Base-by-base conservation (phyloP, 2,888 invertebrate genomes). In the Ophion ellenae region DNA sequence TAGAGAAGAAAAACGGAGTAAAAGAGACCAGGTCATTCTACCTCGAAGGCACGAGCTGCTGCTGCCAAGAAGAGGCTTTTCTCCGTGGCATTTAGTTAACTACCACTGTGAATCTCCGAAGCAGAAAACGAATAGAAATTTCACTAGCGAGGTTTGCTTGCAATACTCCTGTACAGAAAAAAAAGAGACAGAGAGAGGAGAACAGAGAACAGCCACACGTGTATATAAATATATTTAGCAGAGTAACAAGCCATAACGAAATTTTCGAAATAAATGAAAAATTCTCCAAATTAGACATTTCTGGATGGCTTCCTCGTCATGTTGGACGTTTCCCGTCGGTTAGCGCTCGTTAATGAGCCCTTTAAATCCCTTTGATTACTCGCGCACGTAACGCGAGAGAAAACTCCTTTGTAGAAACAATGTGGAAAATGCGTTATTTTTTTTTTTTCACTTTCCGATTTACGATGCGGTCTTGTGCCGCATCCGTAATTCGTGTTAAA, bases 71-170 rank as follows among this genome's bases (percentile, higher is more conserved):
- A 84, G 74, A 66, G 81, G 78, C 81, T 81, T 81, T 84, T 75
- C 84, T 84, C 77, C 10, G 47, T 67, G 81, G 81, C 86, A 84
- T 86, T 86, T 84, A 86, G 86, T 81, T 86, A 84, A 86, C 83
- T 84, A 77, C 84, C 53, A 53, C 74, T 67, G 69, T 67, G 78
- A 59, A 81, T 75, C 78, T 81, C 66, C 20, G 66, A 28, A 66
- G 70, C 45, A 78, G 78, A 82, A 47, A 69, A 84, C 86, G 73
- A 76, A 82, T 67, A 70, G 80, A 80, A 77, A 83, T 76, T 81
- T 32, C 66, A 17, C 28, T n/a, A 32, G 75, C 40, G 17, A 2
- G 47, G 64, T 5, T 59, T 74, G 36, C 36, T 24, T 6, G 24
- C 47, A 24, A n/a, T 66, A 53, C 75, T 63, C 10, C 10, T 10